phyloP scores from a whole-genome alignment of 2,113 vertebrate species.

The Danio rerio region GRCz12tu NC_133182.1:66233501-66234000 shows the following conservation, averaged over 20 bases:
- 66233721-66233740: neutral
- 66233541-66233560: neutral
- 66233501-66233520: neutral
- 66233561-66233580: neutral
- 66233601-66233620: neutral
- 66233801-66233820: too few relatives aligned
- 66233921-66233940: too few relatives aligned
- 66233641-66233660: neutral
- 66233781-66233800: neutral
- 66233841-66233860: too few relatives aligned
- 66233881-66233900: too few relatives aligned
- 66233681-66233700: too few relatives aligned
- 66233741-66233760: neutral
- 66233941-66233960: too few relatives aligned
- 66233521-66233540: neutral
- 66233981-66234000: too few relatives aligned
- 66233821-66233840: too few relatives aligned
- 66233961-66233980: too few relatives aligned
- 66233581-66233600: neutral
- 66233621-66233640: neutral
- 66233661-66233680: too few relatives aligned
- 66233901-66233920: too few relatives aligned
- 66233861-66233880: too few relatives aligned
- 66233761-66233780: neutral
- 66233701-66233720: neutral